These are phyloP conservation scores for Cactoblastis cactorum DNA, from an alignment of 2,888 invertebrate genomes.

Conservation along the genomic window DNA sequence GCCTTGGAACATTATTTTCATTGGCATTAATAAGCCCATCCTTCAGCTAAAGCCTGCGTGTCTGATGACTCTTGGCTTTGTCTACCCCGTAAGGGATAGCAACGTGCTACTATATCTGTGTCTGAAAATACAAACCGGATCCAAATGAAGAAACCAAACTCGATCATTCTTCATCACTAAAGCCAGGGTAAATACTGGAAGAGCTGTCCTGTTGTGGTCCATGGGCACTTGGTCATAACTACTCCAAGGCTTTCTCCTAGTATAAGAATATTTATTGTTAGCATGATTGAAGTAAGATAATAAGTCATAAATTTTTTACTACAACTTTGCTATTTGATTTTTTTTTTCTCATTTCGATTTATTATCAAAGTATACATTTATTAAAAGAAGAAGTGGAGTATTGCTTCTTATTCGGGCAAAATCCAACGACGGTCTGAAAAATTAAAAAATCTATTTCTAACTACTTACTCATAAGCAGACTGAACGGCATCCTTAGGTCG, in stretches of 20 bases:
- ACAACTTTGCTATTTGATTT: too few relatives aligned
- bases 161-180: conserved; percentile 57
- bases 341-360: too few relatives aligned
- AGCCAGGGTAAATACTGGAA: conserved; percentile 42
- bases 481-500: conserved; percentile 47
- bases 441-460: not conserved
- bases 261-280: not conserved
- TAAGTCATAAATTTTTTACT: too few relatives aligned
- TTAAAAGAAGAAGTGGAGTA: too few relatives aligned
- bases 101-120: not conserved
- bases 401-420: too few relatives aligned
- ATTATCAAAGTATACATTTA: too few relatives aligned
- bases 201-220: conserved; percentile 63
- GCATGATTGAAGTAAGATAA: too few relatives aligned
- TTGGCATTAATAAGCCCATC: too few relatives aligned
- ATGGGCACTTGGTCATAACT: conserved; percentile 60
- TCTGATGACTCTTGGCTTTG: not conserved
- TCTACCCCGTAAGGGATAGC: not conserved
- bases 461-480: conserved; percentile 23
- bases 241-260: conserved; percentile 40
- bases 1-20: too few relatives aligned
- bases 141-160: conserved; percentile 57
- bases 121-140: conserved; percentile 39
- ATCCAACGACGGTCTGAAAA: too few relatives aligned
- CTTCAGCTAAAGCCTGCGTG: too few relatives aligned